A percentile compares a stretch with the other conserved stretches of the same genome.
phyloP scores from a whole-genome alignment of 2,888 invertebrate genomes.

The Pollenia labialis region DNA sequence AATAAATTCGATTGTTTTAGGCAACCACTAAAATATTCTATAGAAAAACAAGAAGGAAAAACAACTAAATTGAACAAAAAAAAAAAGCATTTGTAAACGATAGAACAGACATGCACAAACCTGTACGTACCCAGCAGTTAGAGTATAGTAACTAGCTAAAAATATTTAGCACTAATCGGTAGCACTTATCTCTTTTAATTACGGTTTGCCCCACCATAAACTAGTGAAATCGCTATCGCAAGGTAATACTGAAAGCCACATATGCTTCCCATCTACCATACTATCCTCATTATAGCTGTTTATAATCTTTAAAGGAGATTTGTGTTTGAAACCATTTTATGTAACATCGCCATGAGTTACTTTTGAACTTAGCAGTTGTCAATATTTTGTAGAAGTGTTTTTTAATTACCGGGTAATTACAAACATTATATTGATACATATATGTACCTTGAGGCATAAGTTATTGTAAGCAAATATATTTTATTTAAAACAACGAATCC shows the following conservation, averaged over 20 bases:
- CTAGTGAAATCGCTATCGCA: too few species aligned
- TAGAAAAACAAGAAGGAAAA: neutral
- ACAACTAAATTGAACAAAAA: neutral
- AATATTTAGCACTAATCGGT: too few species aligned
- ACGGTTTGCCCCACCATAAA: too few species aligned
- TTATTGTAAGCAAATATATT: constrained; percentile 37
- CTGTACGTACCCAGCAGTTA: neutral
- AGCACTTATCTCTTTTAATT: too few species aligned
- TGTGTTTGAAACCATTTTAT: too few species aligned
- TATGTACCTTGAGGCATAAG: neutral
- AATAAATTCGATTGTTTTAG: constrained; percentile 38
- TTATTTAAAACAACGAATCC: constrained; percentile 36
- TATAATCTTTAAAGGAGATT: too few species aligned
- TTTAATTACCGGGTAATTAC: neutral
- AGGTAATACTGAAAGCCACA: too few species aligned
- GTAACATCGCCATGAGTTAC: too few species aligned
- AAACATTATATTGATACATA: neutral
- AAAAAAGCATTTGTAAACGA: constrained; percentile 5
- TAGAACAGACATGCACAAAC: constrained; percentile 14
- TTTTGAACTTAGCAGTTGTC: too few species aligned
- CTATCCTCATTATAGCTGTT: too few species aligned
- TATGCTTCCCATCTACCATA: too few species aligned
- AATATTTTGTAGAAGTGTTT: neutral
- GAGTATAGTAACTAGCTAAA: too few species aligned
- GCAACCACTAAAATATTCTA: constrained; percentile 13